phyloP scores from a whole-genome alignment of 2,113 vertebrate species.

The Centrocercus urophasianus region DNA sequence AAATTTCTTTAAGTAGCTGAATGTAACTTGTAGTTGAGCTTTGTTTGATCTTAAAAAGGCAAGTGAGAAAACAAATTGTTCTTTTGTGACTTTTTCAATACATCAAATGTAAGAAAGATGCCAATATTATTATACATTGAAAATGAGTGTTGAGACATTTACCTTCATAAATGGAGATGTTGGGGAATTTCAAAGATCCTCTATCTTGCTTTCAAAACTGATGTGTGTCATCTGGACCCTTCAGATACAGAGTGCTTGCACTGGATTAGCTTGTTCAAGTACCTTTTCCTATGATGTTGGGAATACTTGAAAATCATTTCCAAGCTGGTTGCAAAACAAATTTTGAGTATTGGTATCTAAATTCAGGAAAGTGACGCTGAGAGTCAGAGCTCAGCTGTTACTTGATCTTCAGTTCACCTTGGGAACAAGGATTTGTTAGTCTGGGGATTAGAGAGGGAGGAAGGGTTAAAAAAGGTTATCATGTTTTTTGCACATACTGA shows the following conservation, averaged over 20 bases:
- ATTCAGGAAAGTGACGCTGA: background rate
- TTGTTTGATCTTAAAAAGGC: background rate
- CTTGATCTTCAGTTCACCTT: conserved; percentile 1
- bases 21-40: background rate
- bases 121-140: accelerated
- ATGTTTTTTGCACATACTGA: background rate
- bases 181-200: background rate
- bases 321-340: background rate
- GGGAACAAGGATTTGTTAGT: conserved; percentile 7
- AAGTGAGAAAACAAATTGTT: background rate
- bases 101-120: background rate
- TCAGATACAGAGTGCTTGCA: background rate
- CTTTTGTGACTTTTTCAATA: background rate
- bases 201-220: background rate
- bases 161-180: background rate
- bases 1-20: background rate
- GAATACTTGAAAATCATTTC: background rate
- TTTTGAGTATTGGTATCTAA: background rate
- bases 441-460: background rate
- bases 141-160: background rate
- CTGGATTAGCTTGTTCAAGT: background rate
- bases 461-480: background rate
- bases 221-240: background rate
- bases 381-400: background rate
- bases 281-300: background rate